Conservation (phyloP, 2,797 vertebrate genomes). For the Sebastes taczanowskii region DNA sequence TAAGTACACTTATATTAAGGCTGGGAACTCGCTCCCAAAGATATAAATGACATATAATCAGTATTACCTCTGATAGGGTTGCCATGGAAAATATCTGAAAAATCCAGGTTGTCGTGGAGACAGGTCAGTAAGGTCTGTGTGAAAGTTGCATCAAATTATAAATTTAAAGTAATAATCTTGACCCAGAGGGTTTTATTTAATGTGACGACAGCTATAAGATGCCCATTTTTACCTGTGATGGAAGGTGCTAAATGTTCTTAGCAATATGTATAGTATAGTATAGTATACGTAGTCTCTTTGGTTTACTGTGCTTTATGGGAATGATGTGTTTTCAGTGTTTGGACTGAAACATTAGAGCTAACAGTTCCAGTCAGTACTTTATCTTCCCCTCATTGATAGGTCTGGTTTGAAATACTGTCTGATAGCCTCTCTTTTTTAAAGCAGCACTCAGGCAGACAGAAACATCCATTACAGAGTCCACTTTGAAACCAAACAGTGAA, state of each 20-base stretch:
- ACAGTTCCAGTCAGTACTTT: background rate
- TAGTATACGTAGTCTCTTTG: background rate
- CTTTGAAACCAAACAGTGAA: constrained; percentile 12
- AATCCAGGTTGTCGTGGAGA: constrained; percentile 21
- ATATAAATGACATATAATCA: constrained; percentile 4
- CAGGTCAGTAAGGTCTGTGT: background rate
- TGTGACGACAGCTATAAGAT: background rate
- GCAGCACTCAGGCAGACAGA: constrained; percentile 3
- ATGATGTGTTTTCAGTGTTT: background rate
- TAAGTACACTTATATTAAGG: background rate
- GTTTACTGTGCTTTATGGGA: background rate
- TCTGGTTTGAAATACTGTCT: background rate
- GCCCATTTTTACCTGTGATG: background rate
- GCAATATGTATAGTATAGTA: background rate
- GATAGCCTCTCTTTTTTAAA: background rate
- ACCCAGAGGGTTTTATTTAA: background rate
- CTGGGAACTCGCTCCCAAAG: no score
- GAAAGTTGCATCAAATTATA: background rate
- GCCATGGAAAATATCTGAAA: constrained; percentile 13
- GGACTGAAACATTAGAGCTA: background rate
- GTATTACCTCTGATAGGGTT: background rate
- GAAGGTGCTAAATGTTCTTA: background rate
- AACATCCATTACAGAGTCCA: constrained; percentile 11
- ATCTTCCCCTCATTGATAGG: background rate
- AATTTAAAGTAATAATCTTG: background rate